Evolutionary conservation across 2,113 vertebrate genomes (phyloP).

Genomic region (Emydura subglobosa): DNA sequence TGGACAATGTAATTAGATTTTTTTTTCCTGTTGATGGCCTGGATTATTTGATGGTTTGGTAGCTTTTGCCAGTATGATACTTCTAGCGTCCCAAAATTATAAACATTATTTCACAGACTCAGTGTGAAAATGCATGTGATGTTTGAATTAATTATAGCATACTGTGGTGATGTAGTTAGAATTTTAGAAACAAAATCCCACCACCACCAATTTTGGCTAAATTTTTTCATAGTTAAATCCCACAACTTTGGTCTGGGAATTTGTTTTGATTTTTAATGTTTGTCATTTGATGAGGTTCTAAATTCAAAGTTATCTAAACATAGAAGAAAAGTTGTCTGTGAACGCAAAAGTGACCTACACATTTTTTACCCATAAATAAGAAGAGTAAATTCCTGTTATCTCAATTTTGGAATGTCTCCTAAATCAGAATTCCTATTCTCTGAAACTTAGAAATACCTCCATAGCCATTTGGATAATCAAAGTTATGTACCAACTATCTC

Average conservation of each 20-base stretch:
- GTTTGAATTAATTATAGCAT: neutral
- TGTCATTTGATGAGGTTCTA: neutral
- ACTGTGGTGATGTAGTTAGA: neutral
- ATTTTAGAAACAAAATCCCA: neutral
- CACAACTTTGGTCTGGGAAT: neutral
- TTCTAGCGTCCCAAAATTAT: neutral
- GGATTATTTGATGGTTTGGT: neutral
- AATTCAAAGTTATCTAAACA: neutral
- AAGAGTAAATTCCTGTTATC: neutral
- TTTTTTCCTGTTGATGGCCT: neutral
- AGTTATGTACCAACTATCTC: rapidly evolving
- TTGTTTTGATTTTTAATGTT: neutral
- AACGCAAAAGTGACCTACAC: neutral
- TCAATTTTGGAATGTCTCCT: rapidly evolving
- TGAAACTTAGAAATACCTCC: neutral
- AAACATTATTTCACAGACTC: neutral
- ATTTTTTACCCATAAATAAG: neutral
- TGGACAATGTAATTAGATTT: neutral
- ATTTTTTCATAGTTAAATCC: neutral
- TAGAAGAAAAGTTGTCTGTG: neutral
- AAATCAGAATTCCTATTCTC: neutral
- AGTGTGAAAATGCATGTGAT: rapidly evolving
- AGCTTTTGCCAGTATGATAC: neutral
- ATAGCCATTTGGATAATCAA: neutral
- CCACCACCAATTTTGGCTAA: neutral